Base-by-base conservation (phyloP, 2,888 invertebrate genomes). In the Calameuta filiformis region DNA sequence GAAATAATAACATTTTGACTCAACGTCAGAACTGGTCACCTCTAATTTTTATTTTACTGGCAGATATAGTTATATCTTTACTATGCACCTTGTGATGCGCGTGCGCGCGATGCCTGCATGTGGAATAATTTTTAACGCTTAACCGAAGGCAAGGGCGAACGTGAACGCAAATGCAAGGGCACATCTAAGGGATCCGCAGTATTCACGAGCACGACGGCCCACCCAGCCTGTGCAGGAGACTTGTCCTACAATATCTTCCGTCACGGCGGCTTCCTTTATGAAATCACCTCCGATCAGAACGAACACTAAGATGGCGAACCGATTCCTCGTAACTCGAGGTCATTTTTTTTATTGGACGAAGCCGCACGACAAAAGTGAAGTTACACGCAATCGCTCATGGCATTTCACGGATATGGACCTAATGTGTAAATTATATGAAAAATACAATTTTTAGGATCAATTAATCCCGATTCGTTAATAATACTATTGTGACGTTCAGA, bases 191-290 rank as follows among this genome's bases (percentile, higher is more conserved):
- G 69, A 30, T 30, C 31, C 33, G 40, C 40, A 40, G 31, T 69
- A 31, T 30, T 69, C 69, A 33, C 33, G 33, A 31, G 81, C 83
- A 85, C 84, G 84, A 85, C 83, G 87, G 88, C 87, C 90, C 89
- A 89, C 88, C 90, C 90, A 89, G 86, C 86, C 86, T 85, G 88
- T 85, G 87, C 87, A 86, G 87, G 83, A 88, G 87, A 89, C 89
- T 89, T 90, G 90, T 90, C 89, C 87, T 89, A 90, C 90, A 89
- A 90, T 89, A 90, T 90, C 89, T 90, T 90, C 90, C 89, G 89
- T 89, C 90, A 89, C 89, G 90, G 90, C 90, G 90, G 90, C 84
- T 88, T 88, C 90, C 90, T 90, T 90, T 90, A 90, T 89, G 88
- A 89, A 89, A 90, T 90, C 89, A 89, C 89, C 88, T 88, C 83